These are phyloP conservation scores for Conchocele bisecta DNA, from an alignment of 2,888 invertebrate genomes.

Conservation along the genomic window DNA sequence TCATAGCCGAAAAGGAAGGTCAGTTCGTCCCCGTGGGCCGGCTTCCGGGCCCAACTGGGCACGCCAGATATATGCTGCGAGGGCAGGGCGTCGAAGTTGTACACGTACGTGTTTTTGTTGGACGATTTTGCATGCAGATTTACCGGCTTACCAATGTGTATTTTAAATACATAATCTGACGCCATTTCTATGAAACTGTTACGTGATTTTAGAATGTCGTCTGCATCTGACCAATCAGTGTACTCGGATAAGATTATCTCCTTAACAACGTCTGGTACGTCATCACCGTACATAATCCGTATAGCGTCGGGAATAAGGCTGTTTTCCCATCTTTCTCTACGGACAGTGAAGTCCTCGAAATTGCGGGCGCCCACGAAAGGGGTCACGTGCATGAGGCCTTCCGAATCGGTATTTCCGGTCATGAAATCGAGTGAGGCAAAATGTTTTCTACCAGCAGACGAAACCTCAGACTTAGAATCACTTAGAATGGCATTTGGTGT, in stretches of 20 bases:
- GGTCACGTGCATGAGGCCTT: constrained; percentile 3
- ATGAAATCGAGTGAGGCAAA: constrained; percentile 92
- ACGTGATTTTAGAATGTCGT: constrained; percentile 88
- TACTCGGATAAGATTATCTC: constrained; percentile 33
- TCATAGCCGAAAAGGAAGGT: constrained; percentile 46
- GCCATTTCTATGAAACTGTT: constrained; percentile 95
- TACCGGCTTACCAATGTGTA: no score
- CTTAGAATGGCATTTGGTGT: constrained; percentile 91
- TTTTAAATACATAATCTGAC: constrained; percentile 98
- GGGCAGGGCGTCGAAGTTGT: constrained; percentile 60
- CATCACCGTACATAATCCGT: constrained; percentile 5
- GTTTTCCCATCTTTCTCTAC: constrained; percentile 16
- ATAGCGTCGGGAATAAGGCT: background rate
- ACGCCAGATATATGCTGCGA: constrained; percentile 54
- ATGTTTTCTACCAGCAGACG: constrained; percentile 94
- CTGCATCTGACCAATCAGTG: constrained; percentile 13
- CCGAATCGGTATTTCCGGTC: constrained; percentile 93
- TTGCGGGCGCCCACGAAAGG: background rate
- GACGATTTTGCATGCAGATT: no score
- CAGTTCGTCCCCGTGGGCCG: constrained; percentile 73
- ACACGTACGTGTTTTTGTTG: constrained; percentile 22
- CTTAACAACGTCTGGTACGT: constrained; percentile 15
- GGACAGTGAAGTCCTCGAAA: constrained; percentile 12
- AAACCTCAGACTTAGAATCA: constrained; percentile 91
- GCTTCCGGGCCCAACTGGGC: constrained; percentile 70